Conservation (phyloP, 2,888 invertebrate species). For the Cheilosia impressa region DNA sequence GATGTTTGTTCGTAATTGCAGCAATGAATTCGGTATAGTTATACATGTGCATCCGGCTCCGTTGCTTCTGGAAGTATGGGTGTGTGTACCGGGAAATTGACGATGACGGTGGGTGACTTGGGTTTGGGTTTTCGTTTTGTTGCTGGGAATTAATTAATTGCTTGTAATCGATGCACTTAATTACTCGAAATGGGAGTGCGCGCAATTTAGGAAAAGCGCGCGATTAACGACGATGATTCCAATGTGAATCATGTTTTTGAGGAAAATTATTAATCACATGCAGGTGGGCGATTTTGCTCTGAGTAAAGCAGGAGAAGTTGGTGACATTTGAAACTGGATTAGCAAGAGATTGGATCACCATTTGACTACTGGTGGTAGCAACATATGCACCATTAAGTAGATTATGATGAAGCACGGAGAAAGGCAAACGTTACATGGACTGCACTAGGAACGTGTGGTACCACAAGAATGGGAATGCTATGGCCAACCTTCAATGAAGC, state of each 20-base stretch:
- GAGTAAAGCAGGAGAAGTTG: too few species aligned
- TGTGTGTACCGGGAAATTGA: conserved; percentile 5
- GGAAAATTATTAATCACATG: not conserved
- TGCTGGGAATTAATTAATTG: conserved; percentile 55
- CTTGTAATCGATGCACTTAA: conserved; percentile 48
- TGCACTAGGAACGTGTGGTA: too few species aligned
- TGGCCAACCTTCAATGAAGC: too few species aligned
- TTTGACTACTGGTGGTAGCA: too few species aligned
- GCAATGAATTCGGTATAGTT: conserved; percentile 18
- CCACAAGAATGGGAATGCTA: too few species aligned
- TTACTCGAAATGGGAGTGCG: conserved; percentile 44
- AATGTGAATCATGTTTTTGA: conserved; percentile 8
- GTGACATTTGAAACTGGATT: too few species aligned
- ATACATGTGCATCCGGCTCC: conserved; percentile 59
- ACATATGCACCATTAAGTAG: too few species aligned
- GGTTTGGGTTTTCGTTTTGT: conserved; percentile 12
- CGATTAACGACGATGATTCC: not conserved
- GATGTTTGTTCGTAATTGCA: conserved; percentile 55
- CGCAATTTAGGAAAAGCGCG: conserved; percentile 1
- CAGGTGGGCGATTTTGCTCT: not conserved
- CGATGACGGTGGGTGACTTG: not conserved
- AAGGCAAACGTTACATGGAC: too few species aligned
- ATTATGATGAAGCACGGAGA: too few species aligned
- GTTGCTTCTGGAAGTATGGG: not conserved
- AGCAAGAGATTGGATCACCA: too few species aligned